phyloP scores from a whole-genome alignment of 1,140 invertebrate species.

The Leptopilina clavipes region DNA sequence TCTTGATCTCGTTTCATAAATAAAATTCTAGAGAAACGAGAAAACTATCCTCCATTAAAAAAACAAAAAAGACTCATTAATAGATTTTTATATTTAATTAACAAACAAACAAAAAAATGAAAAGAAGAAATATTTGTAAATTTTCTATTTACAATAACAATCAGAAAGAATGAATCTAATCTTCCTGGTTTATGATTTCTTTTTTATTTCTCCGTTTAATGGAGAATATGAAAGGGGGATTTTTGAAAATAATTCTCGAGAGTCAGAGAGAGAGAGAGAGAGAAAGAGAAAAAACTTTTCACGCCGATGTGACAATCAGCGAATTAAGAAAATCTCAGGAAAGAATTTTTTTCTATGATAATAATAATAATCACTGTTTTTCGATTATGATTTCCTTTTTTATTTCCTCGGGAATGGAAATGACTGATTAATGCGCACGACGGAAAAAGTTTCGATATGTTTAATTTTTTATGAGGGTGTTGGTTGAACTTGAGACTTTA shows the following conservation, averaged over 20 bases:
- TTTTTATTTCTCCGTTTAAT: background rate
- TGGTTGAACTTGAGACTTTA: constrained; percentile 27
- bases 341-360: constrained; percentile 39
- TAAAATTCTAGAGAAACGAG: too few species aligned
- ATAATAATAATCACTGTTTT: too few species aligned
- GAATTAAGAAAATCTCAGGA: background rate
- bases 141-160: too few species aligned
- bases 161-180: too few species aligned
- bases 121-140: background rate
- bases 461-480: constrained; percentile 16
- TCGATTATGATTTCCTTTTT: background rate
- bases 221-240: background rate
- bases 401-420: constrained; percentile 19
- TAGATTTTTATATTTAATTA: background rate
- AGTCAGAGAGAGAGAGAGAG: background rate
- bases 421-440: constrained; percentile 17
- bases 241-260: background rate
- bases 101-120: background rate
- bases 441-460: background rate
- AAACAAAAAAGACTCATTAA: background rate
- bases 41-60: background rate
- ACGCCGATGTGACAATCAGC: constrained; percentile 21
- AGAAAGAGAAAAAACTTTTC: background rate
- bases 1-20: background rate
- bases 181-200: too few species aligned